phyloP scores from a whole-genome alignment of 2,113 vertebrate species.

The Pterophyllum scalare region DNA sequence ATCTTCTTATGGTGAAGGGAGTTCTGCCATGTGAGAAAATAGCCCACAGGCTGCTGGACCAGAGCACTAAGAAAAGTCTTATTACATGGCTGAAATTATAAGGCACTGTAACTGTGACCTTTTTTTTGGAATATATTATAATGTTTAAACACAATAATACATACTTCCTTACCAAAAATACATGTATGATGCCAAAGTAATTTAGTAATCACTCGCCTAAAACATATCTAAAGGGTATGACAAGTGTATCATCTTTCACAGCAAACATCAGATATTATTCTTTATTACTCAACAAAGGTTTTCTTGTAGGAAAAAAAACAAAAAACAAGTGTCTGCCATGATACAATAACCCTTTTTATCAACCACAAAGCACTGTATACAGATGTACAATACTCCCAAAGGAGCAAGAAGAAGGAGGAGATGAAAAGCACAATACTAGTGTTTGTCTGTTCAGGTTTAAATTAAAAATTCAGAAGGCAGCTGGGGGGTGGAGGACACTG shows the following conservation, averaged over 20 bases:
- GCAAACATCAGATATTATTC: neutral
- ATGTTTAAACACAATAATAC: neutral
- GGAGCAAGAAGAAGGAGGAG: neutral
- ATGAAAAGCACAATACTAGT: neutral
- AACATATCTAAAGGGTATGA: neutral
- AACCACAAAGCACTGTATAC: neutral
- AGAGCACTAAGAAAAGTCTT: constrained; percentile 11
- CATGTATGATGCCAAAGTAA: neutral
- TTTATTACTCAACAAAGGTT: neutral
- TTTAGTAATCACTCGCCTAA: neutral
- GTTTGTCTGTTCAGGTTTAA: constrained; percentile 16
- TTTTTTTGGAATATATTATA: constrained; percentile 18
- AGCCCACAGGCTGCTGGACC: constrained; percentile 20
- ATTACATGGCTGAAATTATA: constrained; percentile 26
- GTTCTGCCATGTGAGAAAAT: constrained; percentile 35
- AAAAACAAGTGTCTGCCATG: neutral
- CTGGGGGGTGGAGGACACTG: neutral
- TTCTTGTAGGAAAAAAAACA: neutral
- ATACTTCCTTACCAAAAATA: neutral
- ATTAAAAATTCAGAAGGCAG: neutral
- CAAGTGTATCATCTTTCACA: neutral
- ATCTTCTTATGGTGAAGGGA: constrained; percentile 47
- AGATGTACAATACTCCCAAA: neutral
- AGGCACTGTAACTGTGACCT: neutral
- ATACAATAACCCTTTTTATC: neutral